Conservation (phyloP, 2,888 invertebrate species). For the Harpalus rufipes region DNA sequence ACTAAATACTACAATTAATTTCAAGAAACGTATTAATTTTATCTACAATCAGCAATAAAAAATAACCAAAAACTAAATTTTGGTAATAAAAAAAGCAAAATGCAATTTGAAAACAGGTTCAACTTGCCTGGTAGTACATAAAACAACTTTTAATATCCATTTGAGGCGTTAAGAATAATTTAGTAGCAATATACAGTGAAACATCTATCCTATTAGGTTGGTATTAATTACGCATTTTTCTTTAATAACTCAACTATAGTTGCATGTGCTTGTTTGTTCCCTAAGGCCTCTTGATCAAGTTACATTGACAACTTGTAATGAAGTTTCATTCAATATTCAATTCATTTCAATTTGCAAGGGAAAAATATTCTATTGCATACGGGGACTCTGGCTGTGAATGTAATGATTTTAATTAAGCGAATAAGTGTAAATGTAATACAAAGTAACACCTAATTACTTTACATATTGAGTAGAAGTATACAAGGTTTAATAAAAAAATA, state of each 20-base stretch:
- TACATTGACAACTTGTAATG: slow-evolving; percentile 40
- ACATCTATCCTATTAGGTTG: slow-evolving; percentile 25
- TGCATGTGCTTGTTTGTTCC: slow-evolving; percentile 37
- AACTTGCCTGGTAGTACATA: not conserved
- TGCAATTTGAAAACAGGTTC: slow-evolving; percentile 37
- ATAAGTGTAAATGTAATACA: not conserved
- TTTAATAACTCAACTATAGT: slow-evolving; percentile 51
- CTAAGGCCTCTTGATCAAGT: slow-evolving; percentile 31
- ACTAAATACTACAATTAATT: slow-evolving; percentile 42
- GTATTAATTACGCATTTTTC: slow-evolving; percentile 53
- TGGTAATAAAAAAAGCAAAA: not conserved
- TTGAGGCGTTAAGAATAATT: slow-evolving; percentile 45
- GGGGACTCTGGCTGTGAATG: slow-evolving; percentile 12
- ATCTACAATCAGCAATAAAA: slow-evolving; percentile 18
- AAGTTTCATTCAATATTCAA: slow-evolving; percentile 36
- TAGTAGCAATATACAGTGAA: slow-evolving; percentile 34
- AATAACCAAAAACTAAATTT: slow-evolving; percentile 15
- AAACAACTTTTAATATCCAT: slow-evolving; percentile 48
- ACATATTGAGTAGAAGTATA: not conserved
- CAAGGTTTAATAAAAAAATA: too few species aligned
- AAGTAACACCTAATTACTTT: not conserved
- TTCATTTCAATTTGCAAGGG: slow-evolving; percentile 40
- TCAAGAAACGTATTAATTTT: slow-evolving; percentile 32
- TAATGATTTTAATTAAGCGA: slow-evolving; percentile 26
- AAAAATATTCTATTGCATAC: not conserved